Base-by-base conservation (phyloP, 2,113 vertebrate genomes). In the Thamnophis sirtalis region DNA sequence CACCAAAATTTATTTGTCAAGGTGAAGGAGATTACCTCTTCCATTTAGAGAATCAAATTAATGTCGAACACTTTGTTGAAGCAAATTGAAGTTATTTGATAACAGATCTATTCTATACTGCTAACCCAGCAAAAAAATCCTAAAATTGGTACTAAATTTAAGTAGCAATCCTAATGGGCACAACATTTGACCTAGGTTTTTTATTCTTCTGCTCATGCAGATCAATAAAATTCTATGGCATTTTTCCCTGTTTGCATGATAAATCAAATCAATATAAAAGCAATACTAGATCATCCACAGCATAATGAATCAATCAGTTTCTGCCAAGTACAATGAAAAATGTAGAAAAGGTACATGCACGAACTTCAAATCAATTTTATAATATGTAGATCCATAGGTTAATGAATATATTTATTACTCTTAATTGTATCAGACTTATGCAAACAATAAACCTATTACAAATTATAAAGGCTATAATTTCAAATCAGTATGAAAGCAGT, bases 321-420 rank as follows among this genome's bases (percentile, higher is more conserved):
- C 17, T 51, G 26, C 33, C 33, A 54, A 58, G 84, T 89, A 89
- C 56, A 88, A 73, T 87, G n/a, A 26, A 4, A 33, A 54, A 58
- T 58, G 7, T 84, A 10, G 56, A 84, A 55, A 80, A n/a, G 33
- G 5, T 58, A 21, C 91, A 87, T 86, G 43, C 89, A 91, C 56
- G 94, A 94, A 21, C 49, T 55, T n/a, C 91, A 94, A 92, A 95
- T 91, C 17, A 91, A 88, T 95, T 95, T 56, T 88, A 22, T 92
- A 43, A 94, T 93, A 95, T 4, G 10, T 22, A 95, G 10, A 91
- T 60, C 58, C 94, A 1, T 84, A 94, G 60, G 3, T 68, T 68
- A 96, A 96, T 97, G 96, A 97, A 93, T 93, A 93, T n/a, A 86
- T 96, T 96, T 96, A 95, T 95, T 96, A 93, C 60, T 53, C 0